These are phyloP conservation scores for Harpagifer antarcticus DNA, from an alignment of 2,797 vertebrate species.

Conservation along the genomic window DNA sequence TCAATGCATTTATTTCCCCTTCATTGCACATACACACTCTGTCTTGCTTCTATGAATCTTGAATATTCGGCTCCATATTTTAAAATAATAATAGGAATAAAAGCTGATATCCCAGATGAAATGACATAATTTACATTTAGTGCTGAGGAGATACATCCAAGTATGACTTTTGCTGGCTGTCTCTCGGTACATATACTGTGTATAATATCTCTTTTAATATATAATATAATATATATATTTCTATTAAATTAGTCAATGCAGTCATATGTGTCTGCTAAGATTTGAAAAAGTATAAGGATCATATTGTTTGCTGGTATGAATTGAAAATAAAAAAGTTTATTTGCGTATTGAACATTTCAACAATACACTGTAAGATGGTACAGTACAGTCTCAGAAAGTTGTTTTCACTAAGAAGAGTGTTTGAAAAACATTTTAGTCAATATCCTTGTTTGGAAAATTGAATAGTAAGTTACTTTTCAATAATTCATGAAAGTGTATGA, in stretches of 20 bases:
- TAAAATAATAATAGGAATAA: slow-evolving; percentile 76
- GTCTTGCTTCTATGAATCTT: slow-evolving; percentile 63
- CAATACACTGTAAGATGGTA: slow-evolving; percentile 5
- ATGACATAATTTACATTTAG: slow-evolving; percentile 62
- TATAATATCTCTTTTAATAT: slow-evolving; percentile 9
- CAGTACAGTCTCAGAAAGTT: not conserved
- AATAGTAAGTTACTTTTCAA: not conserved
- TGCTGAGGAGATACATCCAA: slow-evolving; percentile 30
- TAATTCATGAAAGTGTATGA: slow-evolving; percentile 39
- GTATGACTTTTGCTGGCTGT: slow-evolving; percentile 35
- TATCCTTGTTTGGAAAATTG: not conserved
- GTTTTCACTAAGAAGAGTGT: slow-evolving; percentile 1
- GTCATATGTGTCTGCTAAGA: slow-evolving; percentile 16
- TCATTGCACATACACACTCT: slow-evolving; percentile 58
- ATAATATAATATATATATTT: slow-evolving; percentile 10
- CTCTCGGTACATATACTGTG: not conserved
- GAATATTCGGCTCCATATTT: slow-evolving; percentile 71
- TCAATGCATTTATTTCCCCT: slow-evolving; percentile 75
- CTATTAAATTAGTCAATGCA: slow-evolving; percentile 29
- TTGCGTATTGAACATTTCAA: slow-evolving; percentile 9
- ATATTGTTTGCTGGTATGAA: slow-evolving; percentile 48
- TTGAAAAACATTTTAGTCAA: slow-evolving; percentile 7
- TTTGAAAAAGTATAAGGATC: not conserved
- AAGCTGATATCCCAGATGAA: slow-evolving; percentile 68
- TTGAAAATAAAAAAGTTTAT: slow-evolving; percentile 35